Conservation (phyloP, 2,113 vertebrate genomes). For the Trichomycterus rosablanca region DNA sequence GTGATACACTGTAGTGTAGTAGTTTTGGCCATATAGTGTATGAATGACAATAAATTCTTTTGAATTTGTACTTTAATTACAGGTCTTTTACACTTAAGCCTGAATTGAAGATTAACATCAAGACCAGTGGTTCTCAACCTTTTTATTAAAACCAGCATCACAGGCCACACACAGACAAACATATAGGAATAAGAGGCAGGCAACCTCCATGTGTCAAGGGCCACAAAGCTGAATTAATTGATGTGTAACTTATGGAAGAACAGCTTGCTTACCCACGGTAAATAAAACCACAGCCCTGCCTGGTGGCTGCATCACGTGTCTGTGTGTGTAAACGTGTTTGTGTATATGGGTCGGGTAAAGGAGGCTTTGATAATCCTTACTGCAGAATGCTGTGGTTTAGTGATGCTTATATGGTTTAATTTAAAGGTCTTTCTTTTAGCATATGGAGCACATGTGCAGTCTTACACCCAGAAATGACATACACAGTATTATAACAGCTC, state of each 20-base stretch:
- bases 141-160: too few relatives aligned
- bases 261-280: background rate
- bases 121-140: too few relatives aligned
- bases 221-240: too few relatives aligned
- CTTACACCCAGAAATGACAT: background rate
- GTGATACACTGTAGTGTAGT: too few relatives aligned
- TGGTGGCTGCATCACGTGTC: slow-evolving; percentile 5
- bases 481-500: background rate
- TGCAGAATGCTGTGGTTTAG: slow-evolving; percentile 1
- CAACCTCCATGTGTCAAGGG: too few relatives aligned
- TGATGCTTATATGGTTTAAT: slow-evolving; percentile 24
- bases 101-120: too few relatives aligned
- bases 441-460: slow-evolving; percentile 21
- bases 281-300: slow-evolving; percentile 9
- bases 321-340: slow-evolving; percentile 2
- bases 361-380: slow-evolving; percentile 26
- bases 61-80: too few relatives aligned
- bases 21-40: too few relatives aligned
- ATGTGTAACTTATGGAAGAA: background rate
- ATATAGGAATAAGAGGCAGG: too few relatives aligned
- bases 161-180: too few relatives aligned
- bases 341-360: background rate
- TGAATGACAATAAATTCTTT: too few relatives aligned
- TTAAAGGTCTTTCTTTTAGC: slow-evolving; percentile 10
- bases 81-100: too few relatives aligned